These are phyloP conservation scores for Caenorhabditis sp. DNA, from an alignment of 2,888 invertebrate species.

Conservation along the genomic window DNA sequence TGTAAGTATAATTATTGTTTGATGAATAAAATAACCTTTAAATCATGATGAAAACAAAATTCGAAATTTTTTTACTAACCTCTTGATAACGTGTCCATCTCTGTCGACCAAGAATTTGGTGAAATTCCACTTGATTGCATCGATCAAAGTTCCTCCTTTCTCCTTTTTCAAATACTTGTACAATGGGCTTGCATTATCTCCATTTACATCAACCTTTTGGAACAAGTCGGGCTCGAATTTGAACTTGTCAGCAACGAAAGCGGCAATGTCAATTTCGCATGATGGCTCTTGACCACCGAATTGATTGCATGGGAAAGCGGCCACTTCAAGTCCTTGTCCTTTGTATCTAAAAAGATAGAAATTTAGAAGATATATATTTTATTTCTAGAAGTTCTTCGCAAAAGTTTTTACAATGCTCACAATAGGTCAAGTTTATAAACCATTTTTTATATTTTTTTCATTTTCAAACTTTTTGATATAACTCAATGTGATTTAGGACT, in stretches of 20 bases:
- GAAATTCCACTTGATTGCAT: slow-evolving; percentile 86
- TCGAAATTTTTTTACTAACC: slow-evolving; percentile 12
- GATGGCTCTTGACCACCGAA: slow-evolving; percentile 81
- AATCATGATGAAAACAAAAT: too few species aligned
- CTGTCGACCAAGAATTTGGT: slow-evolving; percentile 83
- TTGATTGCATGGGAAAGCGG: slow-evolving; percentile 88
- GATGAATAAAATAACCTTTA: background rate
- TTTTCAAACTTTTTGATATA: too few species aligned
- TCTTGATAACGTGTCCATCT: slow-evolving; percentile 61
- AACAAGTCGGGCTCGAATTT: slow-evolving; percentile 74
- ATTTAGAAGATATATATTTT: too few species aligned
- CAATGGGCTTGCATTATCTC: slow-evolving; percentile 78
- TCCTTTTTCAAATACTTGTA: slow-evolving; percentile 78
- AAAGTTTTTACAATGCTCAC: too few species aligned
- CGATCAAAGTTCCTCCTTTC: slow-evolving; percentile 70
- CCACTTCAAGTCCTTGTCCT: slow-evolving; percentile 79
- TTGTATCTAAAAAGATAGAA: slow-evolving; percentile 79
- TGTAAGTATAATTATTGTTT: too few species aligned
- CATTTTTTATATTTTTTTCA: too few species aligned
- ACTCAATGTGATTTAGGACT: too few species aligned
- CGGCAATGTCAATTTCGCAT: slow-evolving; percentile 78
- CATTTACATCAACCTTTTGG: slow-evolving; percentile 80
- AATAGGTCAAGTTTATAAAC: too few species aligned
- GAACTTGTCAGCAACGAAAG: slow-evolving; percentile 72
- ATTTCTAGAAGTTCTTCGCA: too few species aligned